Conservation (phyloP, 2,888 invertebrate species). For the Idaea straminata region DNA sequence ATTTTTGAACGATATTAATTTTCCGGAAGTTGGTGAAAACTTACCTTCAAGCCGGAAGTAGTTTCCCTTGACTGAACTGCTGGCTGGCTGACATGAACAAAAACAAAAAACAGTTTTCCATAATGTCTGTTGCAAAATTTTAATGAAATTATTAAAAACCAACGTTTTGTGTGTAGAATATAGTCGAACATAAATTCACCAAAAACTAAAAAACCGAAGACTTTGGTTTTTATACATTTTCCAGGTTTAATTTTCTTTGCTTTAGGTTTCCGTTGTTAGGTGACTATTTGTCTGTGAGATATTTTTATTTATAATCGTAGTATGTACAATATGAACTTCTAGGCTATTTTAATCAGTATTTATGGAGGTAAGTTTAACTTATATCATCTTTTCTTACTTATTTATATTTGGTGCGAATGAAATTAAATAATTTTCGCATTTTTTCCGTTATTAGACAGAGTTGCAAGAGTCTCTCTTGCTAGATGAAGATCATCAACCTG, state of each 20-base stretch:
- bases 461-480: conserved; percentile 54
- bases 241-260: conserved; percentile 32
- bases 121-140: conserved; percentile 70
- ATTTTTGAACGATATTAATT: conserved; percentile 11
- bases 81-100: conserved; percentile 60
- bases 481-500: conserved; percentile 51
- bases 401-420: neutral
- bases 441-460: conserved; percentile 45
- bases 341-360: conserved; percentile 36
- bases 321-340: conserved; percentile 45
- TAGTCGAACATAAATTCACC: conserved; percentile 6
- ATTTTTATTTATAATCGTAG: conserved; percentile 43
- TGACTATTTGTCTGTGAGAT: conserved; percentile 42
- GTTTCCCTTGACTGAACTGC: conserved; percentile 40
- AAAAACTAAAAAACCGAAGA: conserved; percentile 5
- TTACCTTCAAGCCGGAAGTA: conserved; percentile 35
- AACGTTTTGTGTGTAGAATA: conserved; percentile 46
- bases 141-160: conserved; percentile 61
- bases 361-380: conserved; percentile 57
- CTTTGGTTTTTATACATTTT: neutral
- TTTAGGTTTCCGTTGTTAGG: conserved; percentile 51
- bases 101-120: conserved; percentile 74
- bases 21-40: conserved; percentile 28
- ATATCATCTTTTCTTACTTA: neutral
- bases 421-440: neutral